These are phyloP conservation scores for Eunapius fragilis DNA, from an alignment of 37 sponge, comb jelly and placozoan species.

Conservation along the genomic window DNA sequence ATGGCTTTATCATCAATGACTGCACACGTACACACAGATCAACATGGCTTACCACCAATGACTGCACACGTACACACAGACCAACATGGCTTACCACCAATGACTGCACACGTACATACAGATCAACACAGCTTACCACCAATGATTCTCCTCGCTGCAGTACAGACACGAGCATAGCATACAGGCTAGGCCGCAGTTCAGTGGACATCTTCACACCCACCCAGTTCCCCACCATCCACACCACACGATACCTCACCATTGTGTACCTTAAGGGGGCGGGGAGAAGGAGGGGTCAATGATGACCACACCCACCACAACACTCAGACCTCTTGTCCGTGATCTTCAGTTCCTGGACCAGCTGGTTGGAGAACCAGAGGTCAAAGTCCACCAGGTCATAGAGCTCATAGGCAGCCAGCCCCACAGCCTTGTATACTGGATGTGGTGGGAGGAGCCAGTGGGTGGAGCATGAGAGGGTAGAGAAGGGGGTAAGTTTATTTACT, in stretches of 20 bases:
- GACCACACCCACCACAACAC: conserved; percentile 16
- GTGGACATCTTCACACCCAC: conserved; percentile 77
- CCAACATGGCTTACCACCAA: neutral
- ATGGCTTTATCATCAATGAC: neutral
- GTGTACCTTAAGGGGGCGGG: conserved; percentile 47
- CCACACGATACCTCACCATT: conserved; percentile 69
- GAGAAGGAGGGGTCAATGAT: neutral
- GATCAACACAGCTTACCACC: conserved; percentile 44
- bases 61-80: conserved; percentile 1
- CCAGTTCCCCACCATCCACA: conserved; percentile 87
- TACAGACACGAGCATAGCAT: conserved; percentile 41
- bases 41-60: neutral
- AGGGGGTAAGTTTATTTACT: neutral
- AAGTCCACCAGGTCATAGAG: conserved; percentile 83
- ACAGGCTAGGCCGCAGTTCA: conserved; percentile 68
- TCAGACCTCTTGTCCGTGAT: conserved; percentile 55
- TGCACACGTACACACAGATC: conserved; percentile 2
- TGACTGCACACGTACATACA: neutral
- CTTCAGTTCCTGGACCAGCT: conserved; percentile 66
- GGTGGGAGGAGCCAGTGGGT: neutral
- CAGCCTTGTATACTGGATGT: conserved; percentile 71
- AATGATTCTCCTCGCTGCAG: conserved; percentile 63
- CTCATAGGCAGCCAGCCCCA: conserved; percentile 73
- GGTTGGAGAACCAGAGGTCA: conserved; percentile 70
- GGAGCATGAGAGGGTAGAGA: neutral